Evolutionary conservation across 2,113 vertebrate species (phyloP).

Genomic region (Mormoops blainvillei): DNA sequence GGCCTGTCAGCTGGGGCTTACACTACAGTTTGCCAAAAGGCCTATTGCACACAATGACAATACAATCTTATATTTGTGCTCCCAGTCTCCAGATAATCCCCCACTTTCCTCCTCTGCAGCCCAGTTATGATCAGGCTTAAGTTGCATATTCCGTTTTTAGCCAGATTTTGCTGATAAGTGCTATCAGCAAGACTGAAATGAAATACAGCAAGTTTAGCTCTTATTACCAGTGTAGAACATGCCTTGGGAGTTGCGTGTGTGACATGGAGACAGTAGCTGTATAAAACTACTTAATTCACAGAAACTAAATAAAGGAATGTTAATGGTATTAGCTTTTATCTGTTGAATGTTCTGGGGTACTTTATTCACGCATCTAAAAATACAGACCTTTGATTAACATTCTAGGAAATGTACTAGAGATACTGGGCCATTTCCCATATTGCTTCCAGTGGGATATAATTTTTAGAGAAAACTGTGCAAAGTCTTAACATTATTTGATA

Average conservation of each 20-base stretch:
- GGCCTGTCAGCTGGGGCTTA: constrained; percentile 97
- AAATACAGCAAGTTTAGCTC: constrained; percentile 91
- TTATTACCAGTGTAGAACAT: constrained; percentile 80
- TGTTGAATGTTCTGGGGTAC: background rate
- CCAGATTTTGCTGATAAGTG: constrained; percentile 98
- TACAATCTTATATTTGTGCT: constrained; percentile 94
- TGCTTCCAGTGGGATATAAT: background rate
- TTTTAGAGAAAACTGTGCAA: constrained; percentile 20
- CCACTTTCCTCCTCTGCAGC: constrained; percentile 86
- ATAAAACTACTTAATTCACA: constrained; percentile 75
- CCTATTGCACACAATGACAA: constrained; percentile 89
- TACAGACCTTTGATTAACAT: constrained; percentile 23
- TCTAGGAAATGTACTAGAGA: background rate
- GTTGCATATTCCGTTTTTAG: constrained; percentile 97
- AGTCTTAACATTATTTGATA: constrained; percentile 29
- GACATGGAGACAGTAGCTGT: constrained; percentile 71
- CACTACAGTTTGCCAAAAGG: constrained; percentile 92
- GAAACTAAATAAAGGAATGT: constrained; percentile 73
- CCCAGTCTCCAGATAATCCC: constrained; percentile 90
- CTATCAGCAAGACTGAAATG: constrained; percentile 97
- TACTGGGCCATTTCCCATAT: background rate
- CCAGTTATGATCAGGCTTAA: constrained; percentile 95
- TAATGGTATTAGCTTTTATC: constrained; percentile 71
- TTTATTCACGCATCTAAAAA: constrained; percentile 38
- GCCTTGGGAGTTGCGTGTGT: constrained; percentile 69